Conservation (phyloP, 2,113 vertebrate genomes). For the Pogona vitticeps region DNA sequence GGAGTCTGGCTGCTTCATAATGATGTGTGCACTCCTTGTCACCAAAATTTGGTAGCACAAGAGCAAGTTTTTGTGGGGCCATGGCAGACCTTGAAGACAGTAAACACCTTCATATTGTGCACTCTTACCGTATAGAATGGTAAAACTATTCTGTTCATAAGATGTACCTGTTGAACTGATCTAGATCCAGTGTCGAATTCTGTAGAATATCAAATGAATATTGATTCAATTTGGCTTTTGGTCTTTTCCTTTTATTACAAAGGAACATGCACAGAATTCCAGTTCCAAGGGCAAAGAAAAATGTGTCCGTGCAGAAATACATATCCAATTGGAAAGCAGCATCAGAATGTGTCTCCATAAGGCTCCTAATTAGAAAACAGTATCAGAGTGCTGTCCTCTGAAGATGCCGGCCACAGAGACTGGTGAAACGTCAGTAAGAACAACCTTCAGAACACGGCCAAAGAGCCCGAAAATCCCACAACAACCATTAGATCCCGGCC, state of each 20-base stretch:
- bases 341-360: neutral
- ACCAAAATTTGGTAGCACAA: too few species aligned
- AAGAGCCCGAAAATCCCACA: too few species aligned
- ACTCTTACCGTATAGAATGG: neutral
- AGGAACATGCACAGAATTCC: slow-evolving; percentile 1
- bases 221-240: slow-evolving; percentile 28
- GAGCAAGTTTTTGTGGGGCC: too few species aligned
- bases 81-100: neutral
- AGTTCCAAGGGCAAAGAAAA: neutral
- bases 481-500: too few species aligned
- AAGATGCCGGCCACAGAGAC: too few species aligned
- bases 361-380: too few species aligned
- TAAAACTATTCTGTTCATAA: neutral
- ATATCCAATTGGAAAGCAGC: neutral
- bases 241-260: slow-evolving; percentile 1
- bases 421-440: too few species aligned
- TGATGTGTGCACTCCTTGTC: neutral
- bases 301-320: neutral
- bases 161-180: neutral
- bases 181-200: neutral
- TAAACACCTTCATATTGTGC: neutral
- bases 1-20: neutral
- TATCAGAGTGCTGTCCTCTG: too few species aligned
- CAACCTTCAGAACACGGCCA: too few species aligned
- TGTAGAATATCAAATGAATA: neutral